Base-by-base conservation (phyloP, 2,888 invertebrate genomes). In the Cheiracanthium punctorium region DNA sequence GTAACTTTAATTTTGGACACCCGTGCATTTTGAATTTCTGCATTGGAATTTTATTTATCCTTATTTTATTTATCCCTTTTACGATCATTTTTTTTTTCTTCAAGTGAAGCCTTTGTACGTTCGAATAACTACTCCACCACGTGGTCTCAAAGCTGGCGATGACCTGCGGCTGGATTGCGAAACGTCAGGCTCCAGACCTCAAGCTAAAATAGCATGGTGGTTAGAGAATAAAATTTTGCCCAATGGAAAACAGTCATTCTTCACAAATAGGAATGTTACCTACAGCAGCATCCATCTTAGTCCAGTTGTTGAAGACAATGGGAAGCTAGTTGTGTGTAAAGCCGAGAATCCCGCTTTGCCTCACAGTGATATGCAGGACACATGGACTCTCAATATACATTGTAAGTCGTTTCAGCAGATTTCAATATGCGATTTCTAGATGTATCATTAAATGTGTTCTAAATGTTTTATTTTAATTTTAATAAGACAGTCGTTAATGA, bases 301-400 rank as follows among this genome's bases (percentile, higher is more conserved):
- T 74, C 89, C 90, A 14, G 76, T 84, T n/a, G 88, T 89, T 37
- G 89, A 90, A 30, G 90, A 90, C 77, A 89, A 90, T 79, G 90
- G 90, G 43, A 90, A 90, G 75, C 70, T 86, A 30, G 88, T 90
- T 52, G 88, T 89, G 30, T 90, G 90, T 64, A 88, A 89, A 82
- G 90, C 90, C 5, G 90, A 90, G 67, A 90, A 90, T 77, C 89
- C 89, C 10, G 86, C 88, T 8, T 87, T 90, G 72, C 88, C 88
- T 24, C 84, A 89, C 37, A 89, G 89, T 48, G 89, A 88, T 71
- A 87, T 90, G 24, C 89, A 90, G 76, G 90, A 90, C 70, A 76
- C 89, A n/a, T 89, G 89, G 89, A 88, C 52, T 24, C 87, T 90
- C 28, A 89, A 89, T 79, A 87, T 90, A 52, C 82, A 89, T 73